Conservation (phyloP, 2,113 vertebrate species). For the Dicaeum eximium region DNA sequence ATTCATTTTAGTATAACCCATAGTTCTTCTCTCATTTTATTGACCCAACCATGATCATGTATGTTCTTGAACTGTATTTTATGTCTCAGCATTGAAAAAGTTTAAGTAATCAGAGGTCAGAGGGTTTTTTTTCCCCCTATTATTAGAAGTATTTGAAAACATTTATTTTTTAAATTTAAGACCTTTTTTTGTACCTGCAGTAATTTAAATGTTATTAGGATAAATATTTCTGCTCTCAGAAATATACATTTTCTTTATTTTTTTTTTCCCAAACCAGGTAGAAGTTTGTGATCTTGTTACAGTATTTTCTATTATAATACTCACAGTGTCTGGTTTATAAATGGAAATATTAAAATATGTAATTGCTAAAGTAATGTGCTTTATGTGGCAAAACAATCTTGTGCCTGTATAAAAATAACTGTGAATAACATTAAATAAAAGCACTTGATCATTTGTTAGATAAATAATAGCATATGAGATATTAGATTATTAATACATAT, state of each 20-base stretch:
- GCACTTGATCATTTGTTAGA: not conserved
- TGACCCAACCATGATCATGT: not conserved
- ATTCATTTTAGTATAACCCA: not conserved
- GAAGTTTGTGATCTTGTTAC: not conserved
- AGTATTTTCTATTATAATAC: not conserved
- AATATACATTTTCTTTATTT: not conserved
- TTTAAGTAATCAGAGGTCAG: not conserved
- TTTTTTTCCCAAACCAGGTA: not conserved
- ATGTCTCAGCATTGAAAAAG: not conserved
- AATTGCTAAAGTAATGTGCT: not conserved
- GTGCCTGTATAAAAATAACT: not conserved
- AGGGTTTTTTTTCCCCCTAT: fast-evolving
- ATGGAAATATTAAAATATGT: not conserved
- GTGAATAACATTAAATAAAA: not conserved
- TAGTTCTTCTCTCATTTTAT: not conserved
- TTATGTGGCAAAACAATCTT: not conserved
- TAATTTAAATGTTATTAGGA: not conserved
- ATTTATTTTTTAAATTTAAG: not conserved
- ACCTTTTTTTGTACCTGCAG: not conserved
- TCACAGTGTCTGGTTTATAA: not conserved
- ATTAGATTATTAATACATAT: not conserved
- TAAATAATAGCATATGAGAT: not conserved
- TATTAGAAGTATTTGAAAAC: not conserved
- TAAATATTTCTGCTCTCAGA: not conserved
- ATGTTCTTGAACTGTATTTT: not conserved